Evolutionary conservation across 2,888 invertebrate species (phyloP), one percentile per base, ranked within the genome.

Genomic region (Scotopteryx bipunctaria): DNA sequence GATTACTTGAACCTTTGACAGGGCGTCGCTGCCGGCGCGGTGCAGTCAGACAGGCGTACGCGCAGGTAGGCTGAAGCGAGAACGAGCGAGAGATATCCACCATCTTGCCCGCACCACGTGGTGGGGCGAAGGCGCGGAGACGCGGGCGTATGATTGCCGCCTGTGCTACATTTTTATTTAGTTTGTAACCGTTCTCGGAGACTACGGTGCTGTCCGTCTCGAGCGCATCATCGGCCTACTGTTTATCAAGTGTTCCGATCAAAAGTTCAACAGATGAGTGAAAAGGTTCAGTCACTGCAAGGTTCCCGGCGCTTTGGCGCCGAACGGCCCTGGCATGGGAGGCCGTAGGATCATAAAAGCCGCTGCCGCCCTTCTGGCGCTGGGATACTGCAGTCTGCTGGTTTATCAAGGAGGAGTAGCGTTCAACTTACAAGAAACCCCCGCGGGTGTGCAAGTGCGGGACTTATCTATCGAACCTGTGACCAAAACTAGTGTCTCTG

Each of bases 361-460:
- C 70, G 86, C 83, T 78, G 91, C 91, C 72, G 78, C 82, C 71
- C 82, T 86, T 73, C 83, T 92, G 63, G 86, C 91, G 61, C 82
- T 93, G 64, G 92, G 91, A 59, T 93, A 93, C 70, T 92, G 92
- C 71, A 93, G 92, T 64, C 81, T 93, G 61, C 86, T 93, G 61
- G 88, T 93, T 66, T 93, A 93, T 72, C 93, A 93, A 82, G 91
- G 92, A 63, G 90, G 89, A 71, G 86, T 87, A 48, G 79, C 82
- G 69, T 81, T 86, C 67, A 86, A 82, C 84, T 86, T 85, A 69
- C 88, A 87, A 84, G 90, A 89, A 83, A 84, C 75, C 72, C 83
- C 87, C 61, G 67, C 77, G 67, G 77, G 72, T 63, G 76, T 85
- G 78, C 86, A 83, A 84, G 86, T 85, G 76, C 69, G 84, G 48